Evolutionary conservation across 2,888 invertebrate genomes (phyloP).

Genomic region (Parthenolecanium corni): DNA sequence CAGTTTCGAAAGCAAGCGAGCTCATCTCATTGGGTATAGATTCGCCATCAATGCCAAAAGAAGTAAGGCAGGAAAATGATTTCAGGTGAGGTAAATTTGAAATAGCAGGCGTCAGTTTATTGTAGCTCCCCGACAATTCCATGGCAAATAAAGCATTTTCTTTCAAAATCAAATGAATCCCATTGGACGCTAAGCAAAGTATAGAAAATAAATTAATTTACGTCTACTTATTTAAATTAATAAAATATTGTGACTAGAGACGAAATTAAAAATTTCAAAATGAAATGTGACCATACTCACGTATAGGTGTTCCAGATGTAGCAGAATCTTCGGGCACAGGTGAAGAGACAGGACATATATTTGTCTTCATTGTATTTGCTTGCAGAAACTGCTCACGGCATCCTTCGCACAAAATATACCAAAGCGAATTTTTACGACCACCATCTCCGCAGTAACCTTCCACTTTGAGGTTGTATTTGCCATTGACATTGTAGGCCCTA

Average conservation of each 20-base stretch:
- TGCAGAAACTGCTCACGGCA: constrained; percentile 45
- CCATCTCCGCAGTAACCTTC: constrained; percentile 80
- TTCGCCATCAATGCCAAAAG: constrained; percentile 40
- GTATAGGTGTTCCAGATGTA: neutral
- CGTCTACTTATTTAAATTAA: neutral
- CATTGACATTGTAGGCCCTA: constrained; percentile 84
- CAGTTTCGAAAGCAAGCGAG: constrained; percentile 1
- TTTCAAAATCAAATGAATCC: constrained; percentile 59
- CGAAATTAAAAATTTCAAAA: too few relatives aligned
- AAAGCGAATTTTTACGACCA: constrained; percentile 64
- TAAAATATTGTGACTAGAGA: too few relatives aligned
- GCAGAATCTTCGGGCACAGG: constrained; percentile 1
- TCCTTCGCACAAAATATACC: constrained; percentile 85
- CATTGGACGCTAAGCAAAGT: neutral
- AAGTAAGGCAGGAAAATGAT: constrained; percentile 50
- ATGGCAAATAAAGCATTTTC: constrained; percentile 90
- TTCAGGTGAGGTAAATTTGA: constrained; percentile 46
- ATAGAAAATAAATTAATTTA: neutral
- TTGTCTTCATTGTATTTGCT: neutral
- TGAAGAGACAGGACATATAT: neutral
- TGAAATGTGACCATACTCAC: too few relatives aligned
- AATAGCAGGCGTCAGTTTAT: constrained; percentile 44
- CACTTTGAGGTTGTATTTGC: constrained; percentile 78
- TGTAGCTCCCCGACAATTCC: constrained; percentile 58
- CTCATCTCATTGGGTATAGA: constrained; percentile 5